phyloP scores from a whole-genome alignment of 2,113 vertebrate species.

The Caranx melampygus region DNA sequence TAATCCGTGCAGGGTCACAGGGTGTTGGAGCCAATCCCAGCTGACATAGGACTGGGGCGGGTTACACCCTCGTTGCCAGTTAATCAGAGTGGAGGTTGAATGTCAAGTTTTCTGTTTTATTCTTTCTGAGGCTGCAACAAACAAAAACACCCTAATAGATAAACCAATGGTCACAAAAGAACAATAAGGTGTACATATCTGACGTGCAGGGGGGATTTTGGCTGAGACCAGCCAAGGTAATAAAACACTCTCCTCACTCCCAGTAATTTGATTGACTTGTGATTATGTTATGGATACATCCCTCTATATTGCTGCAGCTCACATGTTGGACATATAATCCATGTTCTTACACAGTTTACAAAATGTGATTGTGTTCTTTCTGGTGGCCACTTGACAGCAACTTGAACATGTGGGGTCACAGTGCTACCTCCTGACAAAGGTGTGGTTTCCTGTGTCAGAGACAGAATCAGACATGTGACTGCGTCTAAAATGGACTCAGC shows the following conservation, averaged over 20 bases:
- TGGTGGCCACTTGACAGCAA: constrained; percentile 1
- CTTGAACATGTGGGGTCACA: not conserved
- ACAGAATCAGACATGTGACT: not conserved
- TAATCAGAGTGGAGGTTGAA: too few species aligned
- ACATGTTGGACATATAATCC: constrained; percentile 7
- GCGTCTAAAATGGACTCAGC: constrained; percentile 7
- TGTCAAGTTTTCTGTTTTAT: not conserved
- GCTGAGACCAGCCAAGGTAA: not conserved
- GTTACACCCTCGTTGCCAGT: too few species aligned
- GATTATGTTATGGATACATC: constrained; percentile 22
- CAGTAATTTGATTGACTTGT: constrained; percentile 38
- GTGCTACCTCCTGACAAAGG: constrained; percentile 13
- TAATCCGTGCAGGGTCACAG: too few species aligned
- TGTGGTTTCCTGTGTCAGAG: constrained; percentile 32
- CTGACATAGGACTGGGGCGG: too few species aligned
- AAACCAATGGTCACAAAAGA: not conserved
- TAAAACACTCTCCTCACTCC: constrained; percentile 24
- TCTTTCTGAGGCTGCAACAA: not conserved
- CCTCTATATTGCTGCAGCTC: constrained; percentile 10
- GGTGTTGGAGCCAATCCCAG: too few species aligned
- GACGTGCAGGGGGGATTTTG: not conserved
- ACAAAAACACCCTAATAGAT: not conserved
- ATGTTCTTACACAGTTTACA: not conserved
- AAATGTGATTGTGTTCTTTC: constrained; percentile 1
- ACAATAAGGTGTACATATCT: not conserved